Conservation (phyloP, 1,140 invertebrate species). For the Ips typographus region DNA sequence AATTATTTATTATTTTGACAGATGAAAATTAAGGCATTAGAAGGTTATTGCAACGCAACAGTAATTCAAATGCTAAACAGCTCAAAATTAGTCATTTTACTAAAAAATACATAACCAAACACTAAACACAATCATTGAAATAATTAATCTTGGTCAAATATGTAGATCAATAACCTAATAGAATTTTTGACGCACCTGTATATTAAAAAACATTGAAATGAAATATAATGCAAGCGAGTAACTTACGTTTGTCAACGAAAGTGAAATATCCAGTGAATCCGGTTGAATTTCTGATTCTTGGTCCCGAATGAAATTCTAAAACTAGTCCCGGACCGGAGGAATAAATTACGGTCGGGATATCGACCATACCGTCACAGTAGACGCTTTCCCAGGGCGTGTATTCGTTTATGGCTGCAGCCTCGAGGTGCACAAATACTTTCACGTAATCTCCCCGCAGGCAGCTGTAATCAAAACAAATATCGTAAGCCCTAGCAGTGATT, state of each 20-base stretch:
- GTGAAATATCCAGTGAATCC: conserved; percentile 79
- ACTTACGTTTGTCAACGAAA: conserved; percentile 81
- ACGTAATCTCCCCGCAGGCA: conserved; percentile 76
- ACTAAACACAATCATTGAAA: too few species aligned
- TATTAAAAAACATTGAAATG: too few species aligned
- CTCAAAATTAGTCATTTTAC: too few species aligned
- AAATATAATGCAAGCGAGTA: background rate
- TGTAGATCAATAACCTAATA: too few species aligned
- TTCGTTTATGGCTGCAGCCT: conserved; percentile 74
- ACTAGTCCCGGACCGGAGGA: conserved; percentile 79
- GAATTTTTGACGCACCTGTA: too few species aligned
- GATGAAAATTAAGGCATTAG: too few species aligned
- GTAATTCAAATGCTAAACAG: too few species aligned
- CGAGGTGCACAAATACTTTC: conserved; percentile 76
- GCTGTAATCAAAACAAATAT: conserved; percentile 59
- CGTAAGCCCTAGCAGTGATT: background rate
- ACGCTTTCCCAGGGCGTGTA: conserved; percentile 73
- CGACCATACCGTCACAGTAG: conserved; percentile 71
- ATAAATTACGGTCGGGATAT: conserved; percentile 75
- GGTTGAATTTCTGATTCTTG: conserved; percentile 61
- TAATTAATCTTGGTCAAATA: too few species aligned
- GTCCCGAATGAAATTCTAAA: conserved; percentile 76
- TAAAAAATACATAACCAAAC: too few species aligned
- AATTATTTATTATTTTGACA: too few species aligned
- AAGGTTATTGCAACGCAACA: too few species aligned